Evolutionary conservation across 2,888 invertebrate genomes (phyloP).

Genomic region (Andrena dorsata): DNA sequence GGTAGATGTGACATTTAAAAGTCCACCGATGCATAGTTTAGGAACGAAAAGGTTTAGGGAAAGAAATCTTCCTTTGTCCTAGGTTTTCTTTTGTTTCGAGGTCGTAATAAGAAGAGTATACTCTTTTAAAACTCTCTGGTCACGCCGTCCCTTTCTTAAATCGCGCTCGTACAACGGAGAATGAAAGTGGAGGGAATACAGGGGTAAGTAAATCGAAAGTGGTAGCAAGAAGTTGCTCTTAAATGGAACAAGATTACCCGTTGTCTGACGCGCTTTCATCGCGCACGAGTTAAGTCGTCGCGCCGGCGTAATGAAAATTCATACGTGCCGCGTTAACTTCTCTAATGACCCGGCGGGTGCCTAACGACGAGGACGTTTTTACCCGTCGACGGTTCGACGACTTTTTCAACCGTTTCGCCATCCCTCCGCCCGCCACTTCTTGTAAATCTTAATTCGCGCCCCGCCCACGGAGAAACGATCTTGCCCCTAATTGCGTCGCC

Average conservation of each 20-base stretch:
- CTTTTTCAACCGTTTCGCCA: conserved; percentile 22
- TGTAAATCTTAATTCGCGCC: conserved; percentile 38
- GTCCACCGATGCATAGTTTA: too few relatives aligned
- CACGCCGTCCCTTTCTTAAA: too few relatives aligned
- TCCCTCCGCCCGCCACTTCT: conserved; percentile 11
- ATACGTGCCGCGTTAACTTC: conserved; percentile 54
- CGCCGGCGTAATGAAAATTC: conserved; percentile 43
- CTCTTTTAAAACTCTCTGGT: too few relatives aligned
- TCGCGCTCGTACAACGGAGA: not conserved
- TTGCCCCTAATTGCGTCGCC: conserved; percentile 23
- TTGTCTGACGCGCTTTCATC: conserved; percentile 40
- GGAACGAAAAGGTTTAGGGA: too few relatives aligned
- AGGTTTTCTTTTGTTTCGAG: too few relatives aligned
- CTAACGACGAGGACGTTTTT: conserved; percentile 50
- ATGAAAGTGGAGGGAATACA: not conserved
- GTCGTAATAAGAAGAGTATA: too few relatives aligned
- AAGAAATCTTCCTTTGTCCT: too few relatives aligned
- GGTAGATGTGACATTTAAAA: too few relatives aligned
- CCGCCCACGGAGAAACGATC: conserved; percentile 11
- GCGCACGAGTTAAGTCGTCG: conserved; percentile 13
- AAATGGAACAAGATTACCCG: conserved; percentile 43
- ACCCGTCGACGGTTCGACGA: conserved; percentile 7
- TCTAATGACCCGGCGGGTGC: conserved; percentile 55
- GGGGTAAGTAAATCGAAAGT: not conserved
- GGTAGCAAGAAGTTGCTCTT: not conserved